These are phyloP conservation scores for Lutjanus erythropterus DNA, from an alignment of 2,113 vertebrate genomes.

Conservation along the genomic window DNA sequence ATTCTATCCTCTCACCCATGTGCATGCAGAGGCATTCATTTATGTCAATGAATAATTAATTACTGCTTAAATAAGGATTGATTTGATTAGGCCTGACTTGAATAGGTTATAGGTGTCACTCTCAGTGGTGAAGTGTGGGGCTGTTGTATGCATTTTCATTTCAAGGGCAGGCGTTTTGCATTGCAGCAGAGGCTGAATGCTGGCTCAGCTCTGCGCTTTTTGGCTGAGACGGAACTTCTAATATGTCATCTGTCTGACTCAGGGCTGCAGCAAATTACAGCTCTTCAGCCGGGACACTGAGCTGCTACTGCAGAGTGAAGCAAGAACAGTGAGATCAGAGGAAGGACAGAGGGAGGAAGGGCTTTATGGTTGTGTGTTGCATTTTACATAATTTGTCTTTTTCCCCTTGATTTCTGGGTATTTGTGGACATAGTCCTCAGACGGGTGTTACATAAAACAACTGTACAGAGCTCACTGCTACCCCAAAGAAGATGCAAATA, in stretches of 20 bases:
- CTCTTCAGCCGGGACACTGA: conserved; percentile 43
- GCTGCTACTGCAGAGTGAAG: conserved; percentile 36
- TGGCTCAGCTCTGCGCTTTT: conserved; percentile 32
- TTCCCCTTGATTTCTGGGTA: not conserved
- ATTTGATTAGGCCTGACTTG: conserved; percentile 61
- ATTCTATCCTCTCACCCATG: conserved; percentile 17
- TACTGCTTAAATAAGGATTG: conserved; percentile 57
- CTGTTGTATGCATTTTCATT: conserved; percentile 40
- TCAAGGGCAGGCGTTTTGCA: conserved; percentile 55
- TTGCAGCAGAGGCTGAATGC: conserved; percentile 44
- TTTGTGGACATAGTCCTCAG: not conserved
- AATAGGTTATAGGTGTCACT: conserved; percentile 36
- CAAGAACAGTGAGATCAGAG: conserved; percentile 13
- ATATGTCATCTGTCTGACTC: conserved; percentile 62
- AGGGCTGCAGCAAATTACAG: conserved; percentile 62
- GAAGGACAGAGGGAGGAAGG: conserved; percentile 4
- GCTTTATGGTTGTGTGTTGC: conserved; percentile 1
- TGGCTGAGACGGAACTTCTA: conserved; percentile 57
- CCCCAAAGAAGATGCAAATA: not conserved
- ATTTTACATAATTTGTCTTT: not conserved
- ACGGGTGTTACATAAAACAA: not conserved
- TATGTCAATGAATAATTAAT: conserved; percentile 73
- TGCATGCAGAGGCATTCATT: conserved; percentile 23
- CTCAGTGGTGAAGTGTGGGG: conserved; percentile 19
- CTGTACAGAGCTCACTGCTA: not conserved